phyloP scores from a whole-genome alignment of 2,113 vertebrate species.

The Zosterops pallidus region DNA sequence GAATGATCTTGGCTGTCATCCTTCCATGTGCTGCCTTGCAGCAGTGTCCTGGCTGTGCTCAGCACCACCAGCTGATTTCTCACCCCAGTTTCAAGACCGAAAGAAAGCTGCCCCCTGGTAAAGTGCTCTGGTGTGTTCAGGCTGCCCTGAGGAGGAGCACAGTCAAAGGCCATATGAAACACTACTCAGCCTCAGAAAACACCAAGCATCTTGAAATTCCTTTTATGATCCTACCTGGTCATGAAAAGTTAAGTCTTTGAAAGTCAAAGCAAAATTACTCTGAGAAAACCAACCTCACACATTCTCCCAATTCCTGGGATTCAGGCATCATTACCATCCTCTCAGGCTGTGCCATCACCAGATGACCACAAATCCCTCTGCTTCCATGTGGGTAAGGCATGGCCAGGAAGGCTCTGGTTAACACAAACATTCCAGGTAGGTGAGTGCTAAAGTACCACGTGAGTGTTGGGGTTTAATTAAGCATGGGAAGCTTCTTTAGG shows the following conservation, averaged over 20 bases:
- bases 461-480: background rate
- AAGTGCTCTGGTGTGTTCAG: background rate
- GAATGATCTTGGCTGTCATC: background rate
- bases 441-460: background rate
- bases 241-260: background rate
- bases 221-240: background rate
- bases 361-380: background rate
- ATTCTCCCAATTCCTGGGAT: background rate
- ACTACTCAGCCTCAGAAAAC: background rate
- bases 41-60: background rate
- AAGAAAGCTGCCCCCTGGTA: background rate
- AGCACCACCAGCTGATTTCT: background rate
- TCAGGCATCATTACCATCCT: accelerated
- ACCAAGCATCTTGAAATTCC: background rate
- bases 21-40: background rate
- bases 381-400: background rate
- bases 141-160: background rate
- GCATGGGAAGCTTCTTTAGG: background rate
- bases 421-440: background rate
- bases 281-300: background rate
- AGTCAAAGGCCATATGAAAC: background rate
- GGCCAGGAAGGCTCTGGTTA: background rate
- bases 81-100: background rate
- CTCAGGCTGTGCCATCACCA: background rate
- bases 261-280: background rate